Percentiles rank a stretch among this genome's conserved stretches.
Evolutionary conservation across 2,113 vertebrate species (phyloP).

Genomic region (Bubo scandiacus): DNA sequence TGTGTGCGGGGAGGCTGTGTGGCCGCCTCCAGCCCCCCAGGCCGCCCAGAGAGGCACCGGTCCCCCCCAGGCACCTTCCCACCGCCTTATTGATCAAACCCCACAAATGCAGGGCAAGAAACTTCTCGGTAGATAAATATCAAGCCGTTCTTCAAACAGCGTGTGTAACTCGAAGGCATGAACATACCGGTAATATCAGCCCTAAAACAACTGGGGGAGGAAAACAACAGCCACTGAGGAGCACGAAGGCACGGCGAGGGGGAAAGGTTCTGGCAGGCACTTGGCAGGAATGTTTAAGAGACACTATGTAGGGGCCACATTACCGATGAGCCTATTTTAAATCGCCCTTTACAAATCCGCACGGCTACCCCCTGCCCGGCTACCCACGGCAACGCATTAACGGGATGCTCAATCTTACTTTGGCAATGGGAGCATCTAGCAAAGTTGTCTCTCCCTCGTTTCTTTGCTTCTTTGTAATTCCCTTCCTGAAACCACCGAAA

Average conservation of each 20-base stretch:
- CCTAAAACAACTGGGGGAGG: not conserved
- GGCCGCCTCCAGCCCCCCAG: not conserved
- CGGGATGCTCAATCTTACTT: slow-evolving; percentile 88
- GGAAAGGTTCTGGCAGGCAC: slow-evolving; percentile 4
- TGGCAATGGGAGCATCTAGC: slow-evolving; percentile 77
- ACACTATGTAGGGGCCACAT: slow-evolving; percentile 32
- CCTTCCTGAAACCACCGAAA: slow-evolving; percentile 61
- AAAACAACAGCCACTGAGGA: not conserved
- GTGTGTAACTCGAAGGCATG: not conserved
- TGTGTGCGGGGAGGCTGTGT: not conserved
- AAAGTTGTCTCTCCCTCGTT: slow-evolving; percentile 70
- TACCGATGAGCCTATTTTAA: slow-evolving; percentile 72
- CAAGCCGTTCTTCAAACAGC: not conserved
- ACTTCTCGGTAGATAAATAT: not conserved
- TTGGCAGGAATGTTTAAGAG: slow-evolving; percentile 34
- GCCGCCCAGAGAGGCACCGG: not conserved
- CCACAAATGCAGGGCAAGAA: not conserved
- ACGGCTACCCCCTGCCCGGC: slow-evolving; percentile 76
- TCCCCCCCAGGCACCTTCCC: not conserved
- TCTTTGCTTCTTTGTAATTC: slow-evolving; percentile 64
- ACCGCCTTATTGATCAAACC: slow-evolving; percentile 29
- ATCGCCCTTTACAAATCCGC: slow-evolving; percentile 84
- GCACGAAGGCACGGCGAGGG: not conserved
- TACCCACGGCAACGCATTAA: slow-evolving; percentile 85
- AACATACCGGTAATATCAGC: not conserved